Base-by-base conservation (phyloP, 2,888 invertebrate genomes). In the Cosmopolites sordidus region DNA sequence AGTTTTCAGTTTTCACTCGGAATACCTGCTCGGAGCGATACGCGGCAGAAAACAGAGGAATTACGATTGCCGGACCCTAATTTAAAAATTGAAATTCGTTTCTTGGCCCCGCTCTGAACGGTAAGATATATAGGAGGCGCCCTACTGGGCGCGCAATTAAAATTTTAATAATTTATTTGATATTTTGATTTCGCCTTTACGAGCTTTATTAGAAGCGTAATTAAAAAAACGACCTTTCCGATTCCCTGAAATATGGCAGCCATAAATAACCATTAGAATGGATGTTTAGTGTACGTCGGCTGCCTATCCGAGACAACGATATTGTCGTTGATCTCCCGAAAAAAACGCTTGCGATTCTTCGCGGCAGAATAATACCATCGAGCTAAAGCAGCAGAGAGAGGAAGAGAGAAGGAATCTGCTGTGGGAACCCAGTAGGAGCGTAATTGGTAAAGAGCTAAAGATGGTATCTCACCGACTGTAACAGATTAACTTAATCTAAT, bases 401-500 rank as follows among this genome's bases (percentile, higher is more conserved):
- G 5, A 12, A 12, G 38, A 38, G 22, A 22, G 22, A 22, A 3
- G 4, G 22, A 22, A 22, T 22, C 22, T 8, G 41, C 48, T 51
- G 54, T 57, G 57, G 61, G 58, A 62, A 60, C 65, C 51, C 66
- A 67, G 68, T 67, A 62, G 66, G 66, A 63, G 63, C 64, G 61
- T 68, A 68, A 68, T 68, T 68, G 68, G 66, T 64, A 65, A 65
- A 63, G 61, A 60, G 62, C 61, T 64, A 61, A 65, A 66, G 64
- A 65, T 65, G 64, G 63, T 64, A 64, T 64, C 64, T 60, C 62
- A 62, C 64, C 59, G 67, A 65, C 67, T 65, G 59, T 65, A 66
- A 68, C 67, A 62, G 68, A 68, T 68, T 67, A 68, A 67, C 53
- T 67, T 68, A 68, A 68, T 68, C 68, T 68, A 68, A 68, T 68